Percentiles rank a stretch among this genome's conserved stretches.
Evolutionary conservation across 2,888 invertebrate genomes (phyloP).

Genomic region (Standfussiana lucernea): DNA sequence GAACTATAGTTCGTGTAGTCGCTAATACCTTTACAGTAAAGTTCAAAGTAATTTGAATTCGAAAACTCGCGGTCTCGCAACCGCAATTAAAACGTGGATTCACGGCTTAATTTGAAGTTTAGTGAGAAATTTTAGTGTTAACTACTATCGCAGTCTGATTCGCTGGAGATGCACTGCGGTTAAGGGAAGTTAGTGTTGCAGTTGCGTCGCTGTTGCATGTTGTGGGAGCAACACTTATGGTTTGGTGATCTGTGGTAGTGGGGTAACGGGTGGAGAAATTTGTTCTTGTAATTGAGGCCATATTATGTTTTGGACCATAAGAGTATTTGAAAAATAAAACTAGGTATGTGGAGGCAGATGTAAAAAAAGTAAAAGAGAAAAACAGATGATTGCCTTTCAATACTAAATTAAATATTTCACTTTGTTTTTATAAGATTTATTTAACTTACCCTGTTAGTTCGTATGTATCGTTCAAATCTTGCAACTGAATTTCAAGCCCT

Average conservation of each 20-base stretch:
- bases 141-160: slow-evolving; percentile 36
- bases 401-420: too few relatives aligned
- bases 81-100: slow-evolving; percentile 57
- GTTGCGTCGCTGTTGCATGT: slow-evolving; percentile 1
- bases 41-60: slow-evolving; percentile 51
- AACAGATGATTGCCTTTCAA: too few relatives aligned
- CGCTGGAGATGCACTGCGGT: slow-evolving; percentile 18
- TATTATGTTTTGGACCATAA: too few relatives aligned
- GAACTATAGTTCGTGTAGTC: neutral
- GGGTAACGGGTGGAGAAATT: neutral
- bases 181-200: slow-evolving; percentile 28
- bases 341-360: too few relatives aligned
- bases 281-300: neutral
- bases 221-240: neutral
- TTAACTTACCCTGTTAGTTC: too few relatives aligned
- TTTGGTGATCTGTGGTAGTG: neutral
- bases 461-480: too few relatives aligned
- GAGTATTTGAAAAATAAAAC: too few relatives aligned
- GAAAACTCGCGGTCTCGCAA: slow-evolving; percentile 37
- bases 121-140: slow-evolving; percentile 46
- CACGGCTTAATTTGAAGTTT: slow-evolving; percentile 51
- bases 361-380: too few relatives aligned
- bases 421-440: too few relatives aligned
- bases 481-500: too few relatives aligned
- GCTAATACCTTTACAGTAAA: slow-evolving; percentile 31